A percentile compares a stretch with the other conserved stretches of the same genome.
These are phyloP conservation scores for Callinectes sapidus DNA, from an alignment of 2,888 invertebrate species.

Conservation along the genomic window DNA sequence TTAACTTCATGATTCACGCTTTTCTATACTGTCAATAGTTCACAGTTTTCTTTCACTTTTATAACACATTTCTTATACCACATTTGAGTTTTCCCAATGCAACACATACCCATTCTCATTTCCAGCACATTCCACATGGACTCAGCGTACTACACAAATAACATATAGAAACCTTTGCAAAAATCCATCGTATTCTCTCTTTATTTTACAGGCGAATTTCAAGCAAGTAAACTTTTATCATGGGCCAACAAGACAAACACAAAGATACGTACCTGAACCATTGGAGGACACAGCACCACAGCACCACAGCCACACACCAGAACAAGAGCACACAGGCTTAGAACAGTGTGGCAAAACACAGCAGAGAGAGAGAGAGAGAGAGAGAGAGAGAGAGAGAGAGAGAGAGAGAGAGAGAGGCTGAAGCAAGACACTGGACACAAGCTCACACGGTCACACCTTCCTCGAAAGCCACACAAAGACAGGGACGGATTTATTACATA, in stretches of 20 bases:
- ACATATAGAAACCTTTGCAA: no score
- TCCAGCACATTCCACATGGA: no score
- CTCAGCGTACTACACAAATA: no score
- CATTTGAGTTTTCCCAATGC: no score
- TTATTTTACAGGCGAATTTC: no score
- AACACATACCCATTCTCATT: no score
- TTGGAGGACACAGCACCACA: background rate
- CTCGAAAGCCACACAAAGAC: background rate
- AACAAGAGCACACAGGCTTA: background rate
- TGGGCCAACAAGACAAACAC: background rate
- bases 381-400: constrained; percentile 14
- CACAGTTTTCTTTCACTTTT: no score
- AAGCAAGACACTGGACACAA: background rate
- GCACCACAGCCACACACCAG: background rate
- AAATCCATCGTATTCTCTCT: no score
- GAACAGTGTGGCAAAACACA: background rate
- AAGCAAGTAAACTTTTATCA: background rate
- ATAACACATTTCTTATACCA: no score
- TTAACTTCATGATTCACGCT: no score
- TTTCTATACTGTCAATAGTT: no score
- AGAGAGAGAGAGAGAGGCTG: background rate
- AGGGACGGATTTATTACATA: background rate
- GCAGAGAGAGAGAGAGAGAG: background rate
- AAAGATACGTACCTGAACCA: background rate
- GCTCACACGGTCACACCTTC: background rate